phyloP scores from a whole-genome alignment of 2,797 vertebrate genomes.

The Lutjanus argentimaculatus region DNA sequence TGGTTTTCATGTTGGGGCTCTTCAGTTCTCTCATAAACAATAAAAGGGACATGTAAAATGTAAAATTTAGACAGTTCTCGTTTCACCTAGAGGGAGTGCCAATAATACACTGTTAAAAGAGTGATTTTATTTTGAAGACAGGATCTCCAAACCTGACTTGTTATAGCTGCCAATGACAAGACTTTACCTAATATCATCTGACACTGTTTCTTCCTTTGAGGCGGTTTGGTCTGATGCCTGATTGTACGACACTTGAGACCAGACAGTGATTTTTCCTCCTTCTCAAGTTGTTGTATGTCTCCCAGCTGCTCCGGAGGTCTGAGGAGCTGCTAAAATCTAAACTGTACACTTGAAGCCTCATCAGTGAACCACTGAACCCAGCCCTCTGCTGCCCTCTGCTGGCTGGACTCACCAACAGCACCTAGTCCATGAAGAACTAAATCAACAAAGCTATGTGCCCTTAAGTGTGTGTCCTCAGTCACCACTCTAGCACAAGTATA shows the following conservation, averaged over 20 bases:
- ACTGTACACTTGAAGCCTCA: background rate
- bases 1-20: no score
- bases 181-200: background rate
- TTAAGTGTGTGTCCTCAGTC: background rate
- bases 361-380: background rate
- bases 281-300: background rate
- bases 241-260: constrained; percentile 1
- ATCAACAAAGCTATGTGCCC: background rate
- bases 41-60: background rate
- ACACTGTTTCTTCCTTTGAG: background rate
- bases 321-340: constrained; percentile 5
- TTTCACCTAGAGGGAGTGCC: background rate
- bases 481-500: background rate
- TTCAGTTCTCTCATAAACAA: background rate
- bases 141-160: background rate
- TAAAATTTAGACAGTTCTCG: background rate
- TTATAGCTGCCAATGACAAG: background rate
- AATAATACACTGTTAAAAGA: background rate
- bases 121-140: constrained; percentile 5
- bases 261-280: background rate
- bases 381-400: constrained; percentile 59
- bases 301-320: constrained; percentile 11
- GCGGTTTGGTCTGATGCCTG: background rate
- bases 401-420: constrained; percentile 10
- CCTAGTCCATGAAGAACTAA: no score